These are phyloP conservation scores for Drosophila paulistorum DNA, from an alignment of 1,140 invertebrate genomes.

Conservation along the genomic window DNA sequence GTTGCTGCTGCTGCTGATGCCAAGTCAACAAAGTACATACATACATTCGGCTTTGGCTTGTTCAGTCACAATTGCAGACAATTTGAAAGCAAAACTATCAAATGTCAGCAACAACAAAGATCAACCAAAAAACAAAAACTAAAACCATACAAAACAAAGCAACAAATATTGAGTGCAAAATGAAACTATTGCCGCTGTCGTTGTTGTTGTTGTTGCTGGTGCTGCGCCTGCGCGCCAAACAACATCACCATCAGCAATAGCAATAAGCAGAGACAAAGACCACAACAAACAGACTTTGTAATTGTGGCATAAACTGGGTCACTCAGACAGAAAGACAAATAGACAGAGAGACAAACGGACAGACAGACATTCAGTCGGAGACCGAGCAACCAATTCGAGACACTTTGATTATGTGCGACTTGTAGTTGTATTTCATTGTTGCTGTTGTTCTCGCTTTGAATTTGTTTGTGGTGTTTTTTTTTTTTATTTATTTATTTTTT, in stretches of 20 bases:
- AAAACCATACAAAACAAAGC: conserved; percentile 18
- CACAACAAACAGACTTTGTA: conserved; percentile 63
- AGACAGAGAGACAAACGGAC: conserved; percentile 18
- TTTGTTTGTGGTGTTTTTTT: conserved; percentile 31
- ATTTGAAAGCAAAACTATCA: conserved; percentile 79
- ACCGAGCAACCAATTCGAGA: conserved; percentile 46
- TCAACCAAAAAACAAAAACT: conserved; percentile 15
- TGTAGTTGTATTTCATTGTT: conserved; percentile 31
- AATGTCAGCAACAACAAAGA: conserved; percentile 66
- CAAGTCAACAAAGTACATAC: conserved; percentile 64
- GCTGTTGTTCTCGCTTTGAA: conserved; percentile 27
- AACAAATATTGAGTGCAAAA: conserved; percentile 58
- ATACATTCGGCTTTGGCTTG: conserved; percentile 21
- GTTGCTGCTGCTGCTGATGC: conserved; percentile 33
- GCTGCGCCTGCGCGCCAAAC: conserved; percentile 66
- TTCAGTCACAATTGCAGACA: conserved; percentile 69
- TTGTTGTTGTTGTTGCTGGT: conserved; percentile 34
- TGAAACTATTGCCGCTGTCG: conserved; percentile 38
- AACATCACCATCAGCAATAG: conserved; percentile 23
- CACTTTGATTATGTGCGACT: conserved; percentile 49
- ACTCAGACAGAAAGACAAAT: conserved; percentile 34
- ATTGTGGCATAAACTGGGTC: conserved; percentile 78
- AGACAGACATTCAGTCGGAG: conserved; percentile 23
- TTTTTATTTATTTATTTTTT: conserved; percentile 47
- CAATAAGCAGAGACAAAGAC: conserved; percentile 34